Evolutionary conservation across 2,113 vertebrate genomes (phyloP), one percentile per base, ranked within the genome.

Genomic region (Sialia sialis): DNA sequence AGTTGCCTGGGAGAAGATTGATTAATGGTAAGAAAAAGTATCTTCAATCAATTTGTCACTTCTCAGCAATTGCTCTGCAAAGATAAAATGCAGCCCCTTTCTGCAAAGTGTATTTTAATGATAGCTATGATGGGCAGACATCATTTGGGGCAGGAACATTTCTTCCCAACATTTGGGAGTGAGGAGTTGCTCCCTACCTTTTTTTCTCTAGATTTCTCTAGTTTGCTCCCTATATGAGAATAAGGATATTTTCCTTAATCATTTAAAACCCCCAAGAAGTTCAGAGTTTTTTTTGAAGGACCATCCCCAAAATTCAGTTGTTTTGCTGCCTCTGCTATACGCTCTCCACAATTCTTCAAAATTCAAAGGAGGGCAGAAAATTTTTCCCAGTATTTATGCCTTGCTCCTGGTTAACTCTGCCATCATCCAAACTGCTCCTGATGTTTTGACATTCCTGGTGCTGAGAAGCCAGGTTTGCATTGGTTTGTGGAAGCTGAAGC

Each of bases 181-280:
- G 25, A 91, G 51, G 7, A 3, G 4, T 6, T 86, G 18, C 32
- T 89, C n/a, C 44, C 29, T 16, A 14, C 20, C 4, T 52, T 52
- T 18, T 18, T 7, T 44, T 89, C 26, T 78, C 22, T 8, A 48
- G 5, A 54, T 39, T 80, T 77, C 13, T 84, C 41, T 6, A 58
- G 9, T 43, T 54, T 69, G 4, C 7, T 73, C 26, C 15, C 20
- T 34, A 4, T 10, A 73, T 51, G 29, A 54, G 41, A 60, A 72
- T 9, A 27, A 63, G 20, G 36, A 54, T 7, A 25, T 39, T 80
- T 86, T 77, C 43, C 9, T 41, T 30, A 52, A 27, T 38, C 9
- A 21, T 16, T 43, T 58, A 38, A 0, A 4, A 29, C 0, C 1
- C 12, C 12, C 1, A 0, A 36, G 27, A 89, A 63, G 6, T 59